phyloP scores from a whole-genome alignment of 2,113 vertebrate species.

The Amia ocellicauda region DNA sequence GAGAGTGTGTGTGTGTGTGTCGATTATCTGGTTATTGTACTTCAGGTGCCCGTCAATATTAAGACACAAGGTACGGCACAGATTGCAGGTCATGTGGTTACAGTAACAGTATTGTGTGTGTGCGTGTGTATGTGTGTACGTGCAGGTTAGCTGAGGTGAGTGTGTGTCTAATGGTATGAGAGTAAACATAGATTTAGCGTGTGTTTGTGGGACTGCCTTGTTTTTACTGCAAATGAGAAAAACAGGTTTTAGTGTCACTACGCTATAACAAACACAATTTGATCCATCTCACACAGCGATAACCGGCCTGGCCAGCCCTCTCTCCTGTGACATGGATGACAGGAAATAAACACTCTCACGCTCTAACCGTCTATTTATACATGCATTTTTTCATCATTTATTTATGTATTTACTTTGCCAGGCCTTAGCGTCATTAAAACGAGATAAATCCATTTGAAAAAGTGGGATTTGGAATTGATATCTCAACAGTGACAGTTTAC shows the following conservation, averaged over 20 bases:
- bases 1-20: no score
- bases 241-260: neutral
- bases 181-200: constrained; percentile 2
- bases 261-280: no score
- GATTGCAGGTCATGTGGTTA: neutral
- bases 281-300: no score
- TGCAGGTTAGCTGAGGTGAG: no score
- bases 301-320: no score
- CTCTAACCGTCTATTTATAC: no score
- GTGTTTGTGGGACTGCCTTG: neutral
- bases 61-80: neutral
- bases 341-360: no score
- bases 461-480: constrained; percentile 29
- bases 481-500: constrained; percentile 16
- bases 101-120: neutral
- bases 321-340: no score
- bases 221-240: neutral
- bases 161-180: neutral
- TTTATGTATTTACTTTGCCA: no score
- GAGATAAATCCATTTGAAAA: constrained; percentile 10
- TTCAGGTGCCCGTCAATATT: neutral
- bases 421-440: neutral
- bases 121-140: neutral
- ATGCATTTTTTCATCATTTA: no score
- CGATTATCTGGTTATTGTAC: neutral